phyloP scores from a whole-genome alignment of 2,888 invertebrate species.

The Heliconius sara region DNA sequence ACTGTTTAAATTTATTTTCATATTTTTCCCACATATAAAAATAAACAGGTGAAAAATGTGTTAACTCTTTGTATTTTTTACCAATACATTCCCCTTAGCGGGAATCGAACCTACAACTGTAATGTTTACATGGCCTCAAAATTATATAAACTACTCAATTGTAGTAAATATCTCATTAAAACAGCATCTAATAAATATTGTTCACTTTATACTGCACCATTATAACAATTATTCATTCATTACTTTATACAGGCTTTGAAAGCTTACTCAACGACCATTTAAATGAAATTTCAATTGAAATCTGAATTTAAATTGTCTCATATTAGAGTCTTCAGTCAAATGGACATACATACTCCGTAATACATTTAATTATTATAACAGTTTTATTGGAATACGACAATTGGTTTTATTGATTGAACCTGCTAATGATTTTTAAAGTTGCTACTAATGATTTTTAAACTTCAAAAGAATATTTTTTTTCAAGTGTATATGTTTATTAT shows the following conservation, averaged over 20 bases:
- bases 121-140: neutral
- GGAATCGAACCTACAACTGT: too few relatives aligned
- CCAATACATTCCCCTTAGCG: too few relatives aligned
- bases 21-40: too few relatives aligned
- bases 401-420: constrained; percentile 34
- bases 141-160: neutral
- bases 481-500: neutral
- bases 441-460: neutral
- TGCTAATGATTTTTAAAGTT: constrained; percentile 26
- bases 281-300: neutral
- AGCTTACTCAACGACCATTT: constrained; percentile 11
- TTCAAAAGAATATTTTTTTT: neutral
- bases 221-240: constrained; percentile 1
- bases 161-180: neutral
- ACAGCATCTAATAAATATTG: neutral
- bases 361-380: constrained; percentile 32
- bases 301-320: neutral
- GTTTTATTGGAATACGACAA: constrained; percentile 34
- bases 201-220: constrained; percentile 1
- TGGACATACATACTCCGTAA: neutral
- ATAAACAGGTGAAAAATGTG: neutral
- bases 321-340: neutral
- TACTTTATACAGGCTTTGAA: neutral
- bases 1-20: neutral
- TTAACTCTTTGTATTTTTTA: too few relatives aligned